Percentiles rank a stretch among this genome's conserved stretches.
Conservation (phyloP, 2,113 vertebrate genomes). For the Trochalopteron elliotii region DNA sequence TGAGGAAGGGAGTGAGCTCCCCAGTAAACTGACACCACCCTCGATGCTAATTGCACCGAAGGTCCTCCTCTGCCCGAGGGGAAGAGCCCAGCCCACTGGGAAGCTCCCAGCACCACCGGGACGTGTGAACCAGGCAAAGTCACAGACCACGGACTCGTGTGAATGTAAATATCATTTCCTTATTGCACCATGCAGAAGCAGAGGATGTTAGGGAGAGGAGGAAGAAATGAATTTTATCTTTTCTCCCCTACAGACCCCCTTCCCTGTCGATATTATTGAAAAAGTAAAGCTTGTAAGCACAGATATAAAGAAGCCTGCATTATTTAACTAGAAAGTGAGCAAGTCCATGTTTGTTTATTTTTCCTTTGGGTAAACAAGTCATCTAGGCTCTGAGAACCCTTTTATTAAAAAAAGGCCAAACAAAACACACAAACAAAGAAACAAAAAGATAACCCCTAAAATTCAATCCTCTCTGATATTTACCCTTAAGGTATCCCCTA, state of each 20-base stretch:
- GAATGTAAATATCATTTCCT: not conserved
- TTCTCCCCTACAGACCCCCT: not conserved
- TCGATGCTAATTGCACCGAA: not conserved
- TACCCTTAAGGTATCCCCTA: not conserved
- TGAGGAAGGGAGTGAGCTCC: not conserved
- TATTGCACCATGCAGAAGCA: not conserved
- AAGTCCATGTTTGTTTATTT: not conserved
- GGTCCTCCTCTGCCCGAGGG: not conserved
- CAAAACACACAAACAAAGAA: not conserved
- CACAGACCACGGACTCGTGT: fast-evolving
- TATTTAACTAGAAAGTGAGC: not conserved
- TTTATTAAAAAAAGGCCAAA: not conserved
- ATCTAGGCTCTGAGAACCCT: not conserved
- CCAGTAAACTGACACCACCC: not conserved
- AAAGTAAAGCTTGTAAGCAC: not conserved
- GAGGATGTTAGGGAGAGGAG: not conserved
- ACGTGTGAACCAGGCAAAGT: not conserved
- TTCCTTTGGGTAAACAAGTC: not conserved
- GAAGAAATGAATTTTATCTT: not conserved
- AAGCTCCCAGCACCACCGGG: not conserved
- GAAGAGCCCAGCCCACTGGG: not conserved
- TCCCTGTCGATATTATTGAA: not conserved
- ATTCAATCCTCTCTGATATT: not conserved
- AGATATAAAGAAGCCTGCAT: not conserved
- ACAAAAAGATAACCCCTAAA: not conserved